Evolutionary conservation across 2,797 vertebrate species (phyloP).

Genomic region (Onychomys leucogaster): DNA sequence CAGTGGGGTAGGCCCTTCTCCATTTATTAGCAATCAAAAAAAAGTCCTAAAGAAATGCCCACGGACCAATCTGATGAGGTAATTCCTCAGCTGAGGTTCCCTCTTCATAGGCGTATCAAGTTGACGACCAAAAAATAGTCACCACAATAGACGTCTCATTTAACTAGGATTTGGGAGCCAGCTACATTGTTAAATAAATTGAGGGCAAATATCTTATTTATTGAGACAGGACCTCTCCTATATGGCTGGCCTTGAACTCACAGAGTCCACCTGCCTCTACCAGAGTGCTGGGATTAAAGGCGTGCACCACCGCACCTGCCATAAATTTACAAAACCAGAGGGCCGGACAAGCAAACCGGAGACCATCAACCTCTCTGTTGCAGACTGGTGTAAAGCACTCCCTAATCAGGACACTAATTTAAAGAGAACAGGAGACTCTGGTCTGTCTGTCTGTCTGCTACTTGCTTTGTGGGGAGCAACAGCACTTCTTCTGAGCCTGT

Average conservation of each 20-base stretch:
- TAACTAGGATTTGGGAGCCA: neutral
- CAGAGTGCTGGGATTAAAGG: neutral
- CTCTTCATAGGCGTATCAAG: neutral
- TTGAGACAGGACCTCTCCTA: neutral
- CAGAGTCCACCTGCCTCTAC: neutral
- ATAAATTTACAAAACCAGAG: slow-evolving; percentile 31
- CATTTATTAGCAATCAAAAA: neutral
- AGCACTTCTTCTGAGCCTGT: neutral
- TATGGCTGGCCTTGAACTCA: neutral
- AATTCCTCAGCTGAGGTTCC: no score
- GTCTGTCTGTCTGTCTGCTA: no score
- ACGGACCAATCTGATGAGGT: neutral
- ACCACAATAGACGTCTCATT: neutral
- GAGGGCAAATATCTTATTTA: neutral
- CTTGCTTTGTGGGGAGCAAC: neutral
- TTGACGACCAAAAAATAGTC: neutral
- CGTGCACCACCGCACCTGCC: no score
- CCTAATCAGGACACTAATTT: neutral
- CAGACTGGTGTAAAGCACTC: neutral
- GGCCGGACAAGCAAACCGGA: slow-evolving; percentile 24
- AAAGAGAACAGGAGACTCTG: neutral
- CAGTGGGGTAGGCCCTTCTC: neutral
- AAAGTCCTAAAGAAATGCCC: neutral
- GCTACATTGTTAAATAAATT: neutral
- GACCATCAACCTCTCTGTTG: neutral